A percentile compares a stretch with the other conserved stretches of the same genome.
phyloP scores from a whole-genome alignment of 2,113 vertebrate genomes.

The Lathamus discolor region DNA sequence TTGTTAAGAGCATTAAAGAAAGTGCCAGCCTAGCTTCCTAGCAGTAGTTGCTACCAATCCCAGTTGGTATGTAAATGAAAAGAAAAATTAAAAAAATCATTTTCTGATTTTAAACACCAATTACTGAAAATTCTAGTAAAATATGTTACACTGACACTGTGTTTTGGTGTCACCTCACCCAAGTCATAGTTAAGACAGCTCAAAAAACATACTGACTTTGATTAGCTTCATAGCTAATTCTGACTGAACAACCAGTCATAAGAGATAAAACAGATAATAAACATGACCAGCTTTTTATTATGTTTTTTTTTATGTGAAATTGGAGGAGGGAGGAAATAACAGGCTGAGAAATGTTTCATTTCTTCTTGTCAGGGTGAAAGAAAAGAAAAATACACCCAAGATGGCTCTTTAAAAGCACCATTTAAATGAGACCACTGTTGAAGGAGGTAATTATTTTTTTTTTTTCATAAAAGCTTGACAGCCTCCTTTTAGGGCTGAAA shows the following conservation, averaged over 20 bases:
- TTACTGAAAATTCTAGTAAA: neutral
- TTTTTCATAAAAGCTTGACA: constrained; percentile 55
- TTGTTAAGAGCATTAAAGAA: neutral
- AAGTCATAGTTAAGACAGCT: neutral
- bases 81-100: neutral
- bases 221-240: neutral
- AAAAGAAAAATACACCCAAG: constrained; percentile 35
- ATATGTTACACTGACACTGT: neutral
- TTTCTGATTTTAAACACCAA: neutral
- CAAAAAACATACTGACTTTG: neutral
- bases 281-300: neutral
- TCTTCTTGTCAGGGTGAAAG: constrained; percentile 28
- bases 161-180: neutral
- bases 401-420: constrained; percentile 27
- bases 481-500: constrained; percentile 41
- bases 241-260: neutral
- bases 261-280: neutral
- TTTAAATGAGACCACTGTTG: constrained; percentile 26
- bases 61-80: neutral
- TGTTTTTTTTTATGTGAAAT: neutral
- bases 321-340: neutral
- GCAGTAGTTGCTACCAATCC: neutral
- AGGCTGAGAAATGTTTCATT: neutral
- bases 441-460: constrained; percentile 45
- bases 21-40: neutral